Evolutionary conservation across 2,113 vertebrate species (phyloP).

Genomic region (Caracal caracal): DNA sequence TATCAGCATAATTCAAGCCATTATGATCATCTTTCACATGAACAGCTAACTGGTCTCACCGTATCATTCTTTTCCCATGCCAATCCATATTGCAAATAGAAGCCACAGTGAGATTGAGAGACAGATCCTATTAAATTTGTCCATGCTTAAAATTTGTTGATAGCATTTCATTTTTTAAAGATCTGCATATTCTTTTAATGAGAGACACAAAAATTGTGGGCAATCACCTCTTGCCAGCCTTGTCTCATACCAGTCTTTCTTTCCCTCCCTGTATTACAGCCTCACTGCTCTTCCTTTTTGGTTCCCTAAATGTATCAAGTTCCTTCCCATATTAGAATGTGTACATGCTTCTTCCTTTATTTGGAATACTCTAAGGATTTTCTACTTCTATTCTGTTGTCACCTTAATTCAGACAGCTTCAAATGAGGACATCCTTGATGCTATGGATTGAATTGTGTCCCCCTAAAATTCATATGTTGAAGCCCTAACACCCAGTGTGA

Average conservation of each 20-base stretch:
- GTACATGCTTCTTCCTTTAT: neutral
- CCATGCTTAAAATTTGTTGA: neutral
- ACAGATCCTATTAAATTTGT: neutral
- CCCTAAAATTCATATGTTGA: neutral
- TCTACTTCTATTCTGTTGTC: neutral
- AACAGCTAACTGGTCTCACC: neutral
- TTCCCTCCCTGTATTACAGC: neutral
- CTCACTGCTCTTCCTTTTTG: neutral
- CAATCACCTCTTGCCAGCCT: neutral
- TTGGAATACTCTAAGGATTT: neutral
- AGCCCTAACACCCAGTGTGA: neutral
- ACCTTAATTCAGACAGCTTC: conserved; percentile 7
- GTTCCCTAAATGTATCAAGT: neutral
- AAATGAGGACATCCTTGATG: neutral
- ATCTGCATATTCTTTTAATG: neutral
- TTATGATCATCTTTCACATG: neutral
- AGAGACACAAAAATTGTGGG: neutral
- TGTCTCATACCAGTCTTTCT: neutral
- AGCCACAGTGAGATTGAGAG: neutral
- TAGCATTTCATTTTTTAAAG: neutral
- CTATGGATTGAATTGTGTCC: neutral
- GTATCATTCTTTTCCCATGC: neutral
- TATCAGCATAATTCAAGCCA: neutral
- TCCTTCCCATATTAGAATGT: neutral
- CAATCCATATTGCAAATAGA: neutral